Evolutionary conservation across 2,113 vertebrate genomes (phyloP).

Genomic region (Ptilonorhynchus violaceus): DNA sequence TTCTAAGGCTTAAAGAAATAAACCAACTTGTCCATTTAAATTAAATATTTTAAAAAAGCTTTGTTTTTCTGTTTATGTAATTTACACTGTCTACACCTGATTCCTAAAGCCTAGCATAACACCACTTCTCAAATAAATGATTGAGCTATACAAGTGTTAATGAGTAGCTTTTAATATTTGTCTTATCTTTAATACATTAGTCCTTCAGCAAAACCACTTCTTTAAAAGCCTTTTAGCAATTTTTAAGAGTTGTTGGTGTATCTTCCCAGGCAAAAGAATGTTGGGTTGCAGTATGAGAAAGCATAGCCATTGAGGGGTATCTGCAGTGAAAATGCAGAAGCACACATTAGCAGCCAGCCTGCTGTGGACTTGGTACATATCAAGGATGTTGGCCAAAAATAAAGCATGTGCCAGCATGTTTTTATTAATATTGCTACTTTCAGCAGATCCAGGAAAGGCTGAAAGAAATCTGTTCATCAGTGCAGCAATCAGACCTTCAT

Average conservation of each 20-base stretch:
- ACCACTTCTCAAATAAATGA: not conserved
- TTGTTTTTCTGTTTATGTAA: not conserved
- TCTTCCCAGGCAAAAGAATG: not conserved
- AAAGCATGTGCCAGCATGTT: not conserved
- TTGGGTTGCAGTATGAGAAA: not conserved
- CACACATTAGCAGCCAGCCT: not conserved
- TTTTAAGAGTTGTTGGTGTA: not conserved
- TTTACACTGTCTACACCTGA: not conserved
- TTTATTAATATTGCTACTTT: not conserved
- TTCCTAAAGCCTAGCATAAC: not conserved
- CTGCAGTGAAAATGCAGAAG: not conserved
- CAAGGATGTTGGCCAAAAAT: not conserved
- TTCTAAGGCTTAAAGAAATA: not conserved
- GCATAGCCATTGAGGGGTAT: not conserved
- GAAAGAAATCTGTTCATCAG: not conserved
- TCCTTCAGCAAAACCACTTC: not conserved
- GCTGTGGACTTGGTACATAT: accelerated
- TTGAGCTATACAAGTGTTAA: not conserved
- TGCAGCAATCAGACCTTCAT: not conserved
- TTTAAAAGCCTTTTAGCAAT: not conserved
- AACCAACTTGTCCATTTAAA: not conserved
- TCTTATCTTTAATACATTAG: not conserved
- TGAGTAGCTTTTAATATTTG: not conserved
- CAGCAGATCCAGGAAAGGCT: not conserved
- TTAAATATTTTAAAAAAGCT: not conserved